Base-by-base conservation (phyloP, 2,797 vertebrate species). In the Eurystomus glaucurus region DNA sequence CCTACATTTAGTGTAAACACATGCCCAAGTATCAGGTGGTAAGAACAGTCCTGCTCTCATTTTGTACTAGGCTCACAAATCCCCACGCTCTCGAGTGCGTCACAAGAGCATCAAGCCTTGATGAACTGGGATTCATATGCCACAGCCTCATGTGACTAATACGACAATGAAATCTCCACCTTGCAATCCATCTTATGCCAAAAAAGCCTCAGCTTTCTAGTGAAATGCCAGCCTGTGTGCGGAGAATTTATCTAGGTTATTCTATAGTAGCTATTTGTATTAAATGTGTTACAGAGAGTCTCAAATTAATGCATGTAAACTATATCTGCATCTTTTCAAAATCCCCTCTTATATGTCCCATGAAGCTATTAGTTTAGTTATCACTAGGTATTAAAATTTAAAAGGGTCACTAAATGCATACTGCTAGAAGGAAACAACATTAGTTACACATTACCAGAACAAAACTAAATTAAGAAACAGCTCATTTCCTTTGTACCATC, bases 391-490 rank as follows among this genome's bases (percentile, higher is more conserved):
- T 98, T 97, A 97, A 96, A 94, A 96, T 98, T 97, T 95, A 91
- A 96, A 97, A 97, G 91, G 93, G 95, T 97, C 97, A 95, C 88
- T 95, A 96, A 97, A 96, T 97, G 85, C 88, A 89, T 72, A 91
- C 74, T 89, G 91, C 95, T 97, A 97, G 95, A 98, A 97, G 98
- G 96, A 97, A 97, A 94, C 85, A 93, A 96, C 92, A 98, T 97
- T 97, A 97, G 95, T 98, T 98, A 97, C 97, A 98, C 86, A 97
- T 98, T 98, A 98, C 93, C 94, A 98, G 97, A 97, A 97, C 94
- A 95, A 98, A 98, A 98, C 95, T 98, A 96, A 97, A 95, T 98
- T 98, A 98, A 98, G 97, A 97, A 97, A 95, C 95, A 98, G 93
- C 89, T 96, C 96, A 97, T 98, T 98, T 98, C 97, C 97, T 98